phyloP scores from a whole-genome alignment of 2,888 invertebrate species.

The Crocallis elinguaria region DNA sequence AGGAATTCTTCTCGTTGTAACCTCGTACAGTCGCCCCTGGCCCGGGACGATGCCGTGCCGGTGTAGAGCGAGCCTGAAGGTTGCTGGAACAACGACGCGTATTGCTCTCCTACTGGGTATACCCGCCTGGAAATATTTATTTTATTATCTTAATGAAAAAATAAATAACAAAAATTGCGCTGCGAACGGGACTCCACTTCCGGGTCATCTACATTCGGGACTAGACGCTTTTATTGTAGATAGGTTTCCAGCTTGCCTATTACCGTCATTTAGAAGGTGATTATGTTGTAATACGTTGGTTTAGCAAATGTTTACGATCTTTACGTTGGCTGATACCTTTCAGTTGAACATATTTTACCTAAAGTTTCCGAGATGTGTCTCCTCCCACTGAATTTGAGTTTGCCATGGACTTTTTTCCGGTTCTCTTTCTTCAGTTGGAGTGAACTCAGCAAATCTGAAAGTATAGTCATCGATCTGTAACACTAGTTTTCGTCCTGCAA shows the following conservation, averaged over 20 bases:
- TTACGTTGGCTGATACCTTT: not conserved
- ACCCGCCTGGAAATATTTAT: slow-evolving; percentile 78
- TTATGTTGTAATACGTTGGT: too few species aligned
- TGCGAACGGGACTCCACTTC: too few species aligned
- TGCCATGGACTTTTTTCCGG: slow-evolving; percentile 82
- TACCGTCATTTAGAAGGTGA: too few species aligned
- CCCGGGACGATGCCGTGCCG: slow-evolving; percentile 89
- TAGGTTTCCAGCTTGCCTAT: too few species aligned
- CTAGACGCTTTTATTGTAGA: too few species aligned
- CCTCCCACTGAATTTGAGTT: slow-evolving; percentile 89
- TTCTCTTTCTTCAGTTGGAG: slow-evolving; percentile 68
- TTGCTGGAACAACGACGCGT: slow-evolving; percentile 90
- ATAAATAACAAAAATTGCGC: too few species aligned
- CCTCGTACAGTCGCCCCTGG: slow-evolving; percentile 90
- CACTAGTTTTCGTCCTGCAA: too few species aligned
- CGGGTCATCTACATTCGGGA: too few species aligned
- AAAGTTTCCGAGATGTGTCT: slow-evolving; percentile 90
- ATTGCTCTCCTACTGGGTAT: slow-evolving; percentile 89
- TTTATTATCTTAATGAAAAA: too few species aligned
- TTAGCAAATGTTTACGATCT: too few species aligned
- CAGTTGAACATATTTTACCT: slow-evolving; percentile 53
- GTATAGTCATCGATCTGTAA: not conserved
- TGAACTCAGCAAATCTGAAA: slow-evolving; percentile 86
- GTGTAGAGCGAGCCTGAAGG: slow-evolving; percentile 90
- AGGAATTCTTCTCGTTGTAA: slow-evolving; percentile 88